These are phyloP conservation scores for Pedicia rivosa DNA, from an alignment of 2,888 invertebrate genomes.

Conservation along the genomic window DNA sequence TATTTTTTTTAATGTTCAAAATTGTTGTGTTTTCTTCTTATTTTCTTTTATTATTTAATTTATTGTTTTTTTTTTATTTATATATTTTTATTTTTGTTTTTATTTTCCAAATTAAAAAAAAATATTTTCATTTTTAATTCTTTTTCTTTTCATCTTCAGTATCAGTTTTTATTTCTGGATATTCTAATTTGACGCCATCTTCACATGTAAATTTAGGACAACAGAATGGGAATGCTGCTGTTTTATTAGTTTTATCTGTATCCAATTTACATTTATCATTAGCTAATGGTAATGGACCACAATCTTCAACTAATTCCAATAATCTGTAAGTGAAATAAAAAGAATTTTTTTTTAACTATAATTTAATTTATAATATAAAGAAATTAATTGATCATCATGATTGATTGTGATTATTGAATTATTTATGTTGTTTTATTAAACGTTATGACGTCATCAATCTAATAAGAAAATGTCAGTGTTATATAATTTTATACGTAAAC, in stretches of 20 bases:
- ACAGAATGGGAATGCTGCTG: conserved; percentile 72
- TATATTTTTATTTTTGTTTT: too few species aligned
- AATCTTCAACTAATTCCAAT: conserved; percentile 74
- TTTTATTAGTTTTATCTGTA: conserved; percentile 74
- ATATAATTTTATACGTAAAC: too few species aligned
- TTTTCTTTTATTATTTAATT: too few species aligned
- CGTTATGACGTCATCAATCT: too few species aligned
- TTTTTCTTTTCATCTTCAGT: conserved; percentile 17
- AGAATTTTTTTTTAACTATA: not conserved
- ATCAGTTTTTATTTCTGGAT: conserved; percentile 54
- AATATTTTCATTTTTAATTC: not conserved
- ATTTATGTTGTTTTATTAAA: too few species aligned
- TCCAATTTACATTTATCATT: conserved; percentile 81
- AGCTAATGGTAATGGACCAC: conserved; percentile 72
- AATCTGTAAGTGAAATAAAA: conserved; percentile 39
- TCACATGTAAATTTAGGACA: conserved; percentile 78
- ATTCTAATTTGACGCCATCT: conserved; percentile 68
- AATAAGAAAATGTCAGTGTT: too few species aligned
- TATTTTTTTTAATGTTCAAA: too few species aligned
- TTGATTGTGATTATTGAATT: too few species aligned
- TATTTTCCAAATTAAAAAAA: too few species aligned
- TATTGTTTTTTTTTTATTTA: too few species aligned
- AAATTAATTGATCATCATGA: too few species aligned
- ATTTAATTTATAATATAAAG: not conserved
- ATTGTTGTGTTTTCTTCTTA: too few species aligned